phyloP scores from a whole-genome alignment of 2,113 vertebrate genomes.

The Carollia perspicillata region DNA sequence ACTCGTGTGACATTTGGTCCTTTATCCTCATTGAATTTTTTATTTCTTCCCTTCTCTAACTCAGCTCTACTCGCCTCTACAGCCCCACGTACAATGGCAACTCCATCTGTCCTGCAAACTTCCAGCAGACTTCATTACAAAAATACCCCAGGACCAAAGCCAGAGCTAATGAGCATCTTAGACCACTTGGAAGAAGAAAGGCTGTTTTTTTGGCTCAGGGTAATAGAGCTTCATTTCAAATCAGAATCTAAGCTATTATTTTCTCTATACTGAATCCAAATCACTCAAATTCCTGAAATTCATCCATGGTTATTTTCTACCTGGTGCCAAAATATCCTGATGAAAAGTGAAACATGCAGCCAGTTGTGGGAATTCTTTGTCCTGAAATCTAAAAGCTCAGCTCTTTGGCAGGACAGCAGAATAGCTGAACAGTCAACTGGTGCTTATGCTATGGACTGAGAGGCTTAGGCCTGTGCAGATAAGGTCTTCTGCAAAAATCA shows the following conservation, averaged over 20 bases:
- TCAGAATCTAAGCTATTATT: conserved; percentile 70
- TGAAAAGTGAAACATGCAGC: conserved; percentile 65
- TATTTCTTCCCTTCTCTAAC: not conserved
- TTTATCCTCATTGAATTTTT: not conserved
- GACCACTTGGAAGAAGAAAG: conserved; percentile 71
- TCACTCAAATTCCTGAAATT: conserved; percentile 73
- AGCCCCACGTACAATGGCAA: conserved; percentile 26
- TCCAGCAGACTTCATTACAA: conserved; percentile 46
- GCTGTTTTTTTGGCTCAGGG: conserved; percentile 64
- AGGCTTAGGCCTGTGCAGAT: not conserved
- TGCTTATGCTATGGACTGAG: not conserved
- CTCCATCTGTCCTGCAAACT: conserved; percentile 59
- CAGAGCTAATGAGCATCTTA: conserved; percentile 72
- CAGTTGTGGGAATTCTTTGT: conserved; percentile 62
- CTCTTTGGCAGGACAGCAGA: conserved; percentile 47
- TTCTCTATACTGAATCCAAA: conserved; percentile 70
- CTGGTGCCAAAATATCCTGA: conserved; percentile 71
- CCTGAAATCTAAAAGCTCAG: conserved; percentile 60
- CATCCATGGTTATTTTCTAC: conserved; percentile 59
- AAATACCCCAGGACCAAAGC: conserved; percentile 66
- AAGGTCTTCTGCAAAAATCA: conserved; percentile 13
- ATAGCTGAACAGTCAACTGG: conserved; percentile 41
- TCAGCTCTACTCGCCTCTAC: not conserved
- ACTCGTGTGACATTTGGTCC: not conserved
- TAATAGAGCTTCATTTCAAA: conserved; percentile 65